phyloP scores from a whole-genome alignment of 1,140 invertebrate species.

The Eueides isabella region DNA sequence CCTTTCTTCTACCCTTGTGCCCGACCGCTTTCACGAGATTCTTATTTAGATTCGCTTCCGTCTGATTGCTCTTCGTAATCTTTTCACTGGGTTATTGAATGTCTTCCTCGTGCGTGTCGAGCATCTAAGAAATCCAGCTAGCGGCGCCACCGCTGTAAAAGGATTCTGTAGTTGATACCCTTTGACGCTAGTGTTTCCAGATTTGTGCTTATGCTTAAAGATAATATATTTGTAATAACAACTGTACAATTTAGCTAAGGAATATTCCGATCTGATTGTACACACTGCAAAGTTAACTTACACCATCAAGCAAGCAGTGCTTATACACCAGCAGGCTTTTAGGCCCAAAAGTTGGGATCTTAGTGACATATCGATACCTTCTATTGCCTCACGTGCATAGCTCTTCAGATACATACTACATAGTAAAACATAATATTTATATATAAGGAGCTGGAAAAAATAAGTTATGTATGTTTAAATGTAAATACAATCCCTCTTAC shows the following conservation, averaged over 20 bases:
- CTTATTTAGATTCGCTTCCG: constrained; percentile 82
- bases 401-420: no score
- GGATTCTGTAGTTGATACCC: constrained; percentile 62
- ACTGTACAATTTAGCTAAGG: no score
- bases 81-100: constrained; percentile 81
- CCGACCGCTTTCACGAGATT: constrained; percentile 78
- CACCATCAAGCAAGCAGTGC: not conserved
- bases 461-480: no score
- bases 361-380: no score
- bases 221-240: not conserved
- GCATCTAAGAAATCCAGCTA: constrained; percentile 57
- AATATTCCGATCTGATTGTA: no score
- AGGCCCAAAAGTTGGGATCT: no score
- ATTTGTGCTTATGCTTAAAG: constrained; percentile 54
- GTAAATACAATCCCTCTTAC: no score
- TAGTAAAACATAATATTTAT: not conserved
- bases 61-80: constrained; percentile 82
- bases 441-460: not conserved
- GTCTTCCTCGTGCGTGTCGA: constrained; percentile 77
- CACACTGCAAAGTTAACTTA: not conserved
- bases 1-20: constrained; percentile 56
- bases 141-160: constrained; percentile 51
- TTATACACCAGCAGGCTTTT: no score
- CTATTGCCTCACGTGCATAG: no score
- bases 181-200: constrained; percentile 59